Percentiles rank a stretch among this genome's conserved stretches.
Conservation (phyloP, 2,113 vertebrate species). For the Lagenorhynchus albirostris region DNA sequence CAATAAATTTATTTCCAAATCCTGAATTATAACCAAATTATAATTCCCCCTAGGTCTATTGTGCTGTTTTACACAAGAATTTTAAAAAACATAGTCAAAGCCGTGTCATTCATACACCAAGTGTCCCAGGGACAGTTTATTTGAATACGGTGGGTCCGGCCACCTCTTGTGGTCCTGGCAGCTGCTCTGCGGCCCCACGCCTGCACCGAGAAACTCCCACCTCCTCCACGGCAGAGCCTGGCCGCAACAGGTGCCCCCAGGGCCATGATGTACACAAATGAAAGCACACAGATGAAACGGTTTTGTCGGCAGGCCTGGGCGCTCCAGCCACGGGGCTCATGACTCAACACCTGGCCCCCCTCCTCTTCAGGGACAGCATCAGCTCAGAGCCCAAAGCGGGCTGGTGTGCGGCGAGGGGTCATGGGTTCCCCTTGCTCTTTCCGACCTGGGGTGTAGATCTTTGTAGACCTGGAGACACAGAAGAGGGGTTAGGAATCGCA, state of each 20-base stretch:
- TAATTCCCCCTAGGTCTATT: constrained; percentile 48
- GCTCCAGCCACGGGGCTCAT: neutral
- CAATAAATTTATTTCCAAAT: constrained; percentile 77
- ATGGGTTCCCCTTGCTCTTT: constrained; percentile 92
- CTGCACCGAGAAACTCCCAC: neutral
- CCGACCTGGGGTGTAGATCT: constrained; percentile 96
- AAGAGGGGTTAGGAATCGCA: neutral
- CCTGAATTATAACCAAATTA: constrained; percentile 66
- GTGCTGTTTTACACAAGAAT: constrained; percentile 63
- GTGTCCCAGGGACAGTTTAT: neutral
- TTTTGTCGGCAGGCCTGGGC: neutral
- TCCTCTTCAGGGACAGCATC: neutral
- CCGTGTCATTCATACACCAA: constrained; percentile 2
- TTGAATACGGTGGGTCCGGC: neutral
- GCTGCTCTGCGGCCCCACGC: neutral
- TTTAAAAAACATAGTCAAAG: constrained; percentile 55
- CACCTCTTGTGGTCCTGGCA: neutral
- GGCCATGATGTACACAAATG: neutral
- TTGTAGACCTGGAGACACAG: constrained; percentile 85
- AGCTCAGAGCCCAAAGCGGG: constrained; percentile 92
- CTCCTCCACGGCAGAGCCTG: neutral
- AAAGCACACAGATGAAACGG: neutral
- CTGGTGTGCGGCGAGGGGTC: constrained; percentile 93
- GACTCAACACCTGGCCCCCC: neutral
- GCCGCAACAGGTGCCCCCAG: neutral